Percentiles rank a stretch among this genome's conserved stretches.
Evolutionary conservation across 2,797 vertebrate genomes (phyloP).

Genomic region (Gallinago solitaria): DNA sequence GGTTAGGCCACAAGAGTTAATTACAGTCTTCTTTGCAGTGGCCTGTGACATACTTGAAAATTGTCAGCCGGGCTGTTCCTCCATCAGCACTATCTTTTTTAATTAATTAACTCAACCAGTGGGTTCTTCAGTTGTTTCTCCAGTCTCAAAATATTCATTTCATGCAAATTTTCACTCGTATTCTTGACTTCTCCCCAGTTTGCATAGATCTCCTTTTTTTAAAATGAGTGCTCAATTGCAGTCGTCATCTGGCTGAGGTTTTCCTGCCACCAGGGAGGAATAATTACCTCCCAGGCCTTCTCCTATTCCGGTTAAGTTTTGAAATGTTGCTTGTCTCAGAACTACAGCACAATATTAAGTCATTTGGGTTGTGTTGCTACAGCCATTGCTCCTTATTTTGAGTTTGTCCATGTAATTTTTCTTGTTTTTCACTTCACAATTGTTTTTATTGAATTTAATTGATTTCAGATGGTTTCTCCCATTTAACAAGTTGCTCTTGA

Average conservation of each 20-base stretch:
- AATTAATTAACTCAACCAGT: constrained; percentile 45
- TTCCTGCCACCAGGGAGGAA: not conserved
- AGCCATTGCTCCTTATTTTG: not conserved
- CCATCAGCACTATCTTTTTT: constrained; percentile 1
- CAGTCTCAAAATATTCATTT: not conserved
- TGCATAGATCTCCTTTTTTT: not conserved
- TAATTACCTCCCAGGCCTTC: not conserved
- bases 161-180: not conserved
- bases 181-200: not conserved
- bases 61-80: constrained; percentile 29
- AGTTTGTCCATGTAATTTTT: constrained; percentile 5
- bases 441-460: constrained; percentile 32
- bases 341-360: not conserved
- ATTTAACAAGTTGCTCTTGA: not conserved
- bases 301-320: not conserved
- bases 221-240: not conserved
- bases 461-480: constrained; percentile 23
- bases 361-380: not conserved
- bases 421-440: not conserved
- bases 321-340: not conserved
- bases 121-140: constrained; percentile 15
- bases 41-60: constrained; percentile 42
- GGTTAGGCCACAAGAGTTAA: constrained; percentile 64
- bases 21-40: constrained; percentile 57
- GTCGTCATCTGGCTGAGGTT: not conserved